These are phyloP conservation scores for Eurytoma californica DNA, from an alignment of 2,888 invertebrate genomes.

Conservation along the genomic window DNA sequence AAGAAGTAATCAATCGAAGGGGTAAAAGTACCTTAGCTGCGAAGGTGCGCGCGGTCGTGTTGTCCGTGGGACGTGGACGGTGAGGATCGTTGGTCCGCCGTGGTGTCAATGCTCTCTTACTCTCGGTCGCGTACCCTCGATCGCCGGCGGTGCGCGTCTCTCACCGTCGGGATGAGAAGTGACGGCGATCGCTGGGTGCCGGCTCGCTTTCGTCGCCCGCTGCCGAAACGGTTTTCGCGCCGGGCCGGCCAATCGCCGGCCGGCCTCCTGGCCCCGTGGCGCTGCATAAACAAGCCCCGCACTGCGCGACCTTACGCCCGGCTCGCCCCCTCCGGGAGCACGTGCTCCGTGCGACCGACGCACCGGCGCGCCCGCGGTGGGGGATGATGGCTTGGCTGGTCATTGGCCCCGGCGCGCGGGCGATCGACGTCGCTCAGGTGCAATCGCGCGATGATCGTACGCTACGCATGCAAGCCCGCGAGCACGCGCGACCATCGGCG, in stretches of 20 bases:
- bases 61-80: neutral
- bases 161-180: constrained; percentile 55
- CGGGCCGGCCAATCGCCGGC: constrained; percentile 27
- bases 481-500: no score
- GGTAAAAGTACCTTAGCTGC: neutral
- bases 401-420: constrained; percentile 39
- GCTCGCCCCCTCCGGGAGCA: constrained; percentile 1
- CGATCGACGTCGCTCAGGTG: no score
- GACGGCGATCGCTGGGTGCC: constrained; percentile 13
- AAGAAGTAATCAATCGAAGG: neutral
- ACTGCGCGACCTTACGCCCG: constrained; percentile 10
- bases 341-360: neutral
- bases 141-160: constrained; percentile 51
- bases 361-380: neutral
- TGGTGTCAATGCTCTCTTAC: constrained; percentile 26
- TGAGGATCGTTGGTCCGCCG: constrained; percentile 11
- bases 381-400: neutral
- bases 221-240: constrained; percentile 28
- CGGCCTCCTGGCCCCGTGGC: neutral
- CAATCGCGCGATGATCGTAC: no score
- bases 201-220: constrained; percentile 6
- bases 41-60: constrained; percentile 1
- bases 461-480: no score
- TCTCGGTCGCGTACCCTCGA: constrained; percentile 12
- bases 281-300: constrained; percentile 3